Base-by-base conservation (phyloP, 2,888 invertebrate genomes). In the Seira ritae region DNA sequence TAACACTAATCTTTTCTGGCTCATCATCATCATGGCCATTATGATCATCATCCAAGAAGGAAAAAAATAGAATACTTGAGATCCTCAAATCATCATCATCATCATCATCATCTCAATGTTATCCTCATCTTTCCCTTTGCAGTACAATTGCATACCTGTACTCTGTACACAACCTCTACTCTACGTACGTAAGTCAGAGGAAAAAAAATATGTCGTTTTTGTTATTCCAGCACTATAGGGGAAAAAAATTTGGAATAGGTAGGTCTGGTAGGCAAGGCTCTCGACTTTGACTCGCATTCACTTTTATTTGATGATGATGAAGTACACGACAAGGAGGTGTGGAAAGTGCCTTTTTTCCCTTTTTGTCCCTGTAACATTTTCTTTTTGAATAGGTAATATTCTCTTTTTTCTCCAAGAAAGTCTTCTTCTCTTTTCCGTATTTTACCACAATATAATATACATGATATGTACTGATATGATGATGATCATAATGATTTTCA, bases 341-440 rank as follows among this genome's bases (percentile, higher is more conserved):
- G 80, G 80, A 74, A 80, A 80, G 74, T 67, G 24, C 79, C 65
- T 77, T 77, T 77, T 77, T 72, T 60, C 60, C 60, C n/a, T 20
- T 62, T 20, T 62, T 62, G 62, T 62, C 62, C n/a, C 62, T 62
- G 2, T 62, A 8, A 19, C 62, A 20, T 62, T 50, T n/a, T n/a
- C n/a, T n/a, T n/a, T n/a, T n/a, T n/a, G n/a, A n/a, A n/a, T n/a
- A n/a, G n/a, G n/a, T 4, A 31, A 31, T 31, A 31, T 31, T 31
- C 31, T 31, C 8, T 31, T 31, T 31, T 31, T 31, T 31, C 31
- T 31, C 31, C 8, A 8, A 31, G 31, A 31, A 31, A 31, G 2
- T 31, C 8, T 31, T 31, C 31, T 31, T 31, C 3, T 31, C 8
- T 31, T 31, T 31, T 31, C 8, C 31, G 31, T 31, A 31, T 8